Percentiles rank a stretch among this genome's conserved stretches.
Conservation (phyloP, 2,888 invertebrate genomes). For the Andrena fulva region DNA sequence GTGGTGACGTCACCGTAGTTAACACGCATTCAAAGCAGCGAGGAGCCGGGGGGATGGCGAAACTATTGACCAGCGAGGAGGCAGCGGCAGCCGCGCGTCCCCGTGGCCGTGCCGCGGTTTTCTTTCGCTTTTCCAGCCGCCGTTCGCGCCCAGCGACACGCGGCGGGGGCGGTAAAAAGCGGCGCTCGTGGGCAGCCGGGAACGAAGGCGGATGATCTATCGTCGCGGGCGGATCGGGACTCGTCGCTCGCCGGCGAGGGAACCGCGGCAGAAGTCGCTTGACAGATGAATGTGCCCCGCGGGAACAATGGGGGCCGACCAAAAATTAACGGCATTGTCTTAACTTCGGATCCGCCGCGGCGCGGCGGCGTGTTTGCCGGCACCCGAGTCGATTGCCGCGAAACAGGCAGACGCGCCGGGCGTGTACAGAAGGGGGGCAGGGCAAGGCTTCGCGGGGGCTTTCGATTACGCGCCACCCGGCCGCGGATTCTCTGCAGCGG, state of each 20-base stretch:
- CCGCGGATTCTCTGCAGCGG: conserved; percentile 60
- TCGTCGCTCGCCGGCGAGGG: conserved; percentile 23
- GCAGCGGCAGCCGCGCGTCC: conserved; percentile 12
- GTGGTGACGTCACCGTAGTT: conserved; percentile 84
- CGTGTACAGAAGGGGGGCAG: conserved; percentile 46
- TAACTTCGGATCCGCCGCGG: conserved; percentile 80
- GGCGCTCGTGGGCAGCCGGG: neutral
- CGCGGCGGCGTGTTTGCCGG: conserved; percentile 69
- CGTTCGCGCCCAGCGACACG: no score
- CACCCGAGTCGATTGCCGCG: conserved; percentile 74
- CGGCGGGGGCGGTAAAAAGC: neutral
- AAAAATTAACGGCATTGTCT: conserved; percentile 85
- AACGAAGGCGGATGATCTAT: conserved; percentile 32
- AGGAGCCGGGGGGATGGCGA: conserved; percentile 45
- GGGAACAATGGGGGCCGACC: conserved; percentile 82
- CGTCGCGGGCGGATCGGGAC: conserved; percentile 31
- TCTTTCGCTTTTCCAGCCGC: neutral
- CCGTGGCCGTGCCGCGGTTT: neutral
- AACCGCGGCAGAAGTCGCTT: conserved; percentile 76
- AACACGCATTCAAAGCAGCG: conserved; percentile 82
- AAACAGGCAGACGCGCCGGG: conserved; percentile 57
- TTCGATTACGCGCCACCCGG: conserved; percentile 63
- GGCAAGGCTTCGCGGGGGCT: conserved; percentile 48
- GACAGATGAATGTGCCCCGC: conserved; percentile 83
- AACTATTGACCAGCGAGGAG: conserved; percentile 69